Base-by-base conservation (phyloP, 2,113 vertebrate species). In the Lycaon pictus region DNA sequence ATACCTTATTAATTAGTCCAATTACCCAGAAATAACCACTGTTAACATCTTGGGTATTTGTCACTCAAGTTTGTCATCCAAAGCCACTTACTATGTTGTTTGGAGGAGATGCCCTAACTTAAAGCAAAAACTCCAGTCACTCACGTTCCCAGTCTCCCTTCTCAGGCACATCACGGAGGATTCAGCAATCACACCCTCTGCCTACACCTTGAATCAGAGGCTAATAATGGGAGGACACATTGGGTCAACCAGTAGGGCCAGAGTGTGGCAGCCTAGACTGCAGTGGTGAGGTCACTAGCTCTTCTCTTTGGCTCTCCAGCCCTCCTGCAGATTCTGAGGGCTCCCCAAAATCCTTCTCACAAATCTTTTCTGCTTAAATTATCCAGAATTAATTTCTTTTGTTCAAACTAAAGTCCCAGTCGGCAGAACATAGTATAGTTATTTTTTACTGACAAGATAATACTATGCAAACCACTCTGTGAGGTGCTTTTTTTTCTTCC, bases 151-250 rank as follows among this genome's bases (percentile, higher is more conserved):
- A 92, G 95, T 11, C 55, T 71, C 60, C 56, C 32, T 90, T 20
- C 2, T 2, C 15, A 63, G 80, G 62, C 48, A 0, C 37, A 6
- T 10, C 7, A n/a, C 11, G 0, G 1, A 58, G 20, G 16, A 35
- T 76, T 23, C 25, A 15, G 67, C 20, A 29, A 11, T 60, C 69
- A 63, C n/a, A 80, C 25, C 72, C n/a, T 83, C 77, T 58, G 81
- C 77, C 35, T 16, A 27, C 60, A 82, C 58, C 88, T 74, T 62
- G 69, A 88, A 32, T 93, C 93, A 88, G 84, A 83, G 72, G 60
- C 79, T 79, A 55, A 69, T 12, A 8, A 27, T 25, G 53, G 93
- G 71, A 60, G 48, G 19, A 8, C 67, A 35, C 74, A 25, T 6
- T 25, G 12, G 67, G 35, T 32, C 74, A 79, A 35, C 23, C 25